These are phyloP conservation scores for Taurulus bubalis DNA, from an alignment of 2,113 vertebrate genomes.

Conservation along the genomic window DNA sequence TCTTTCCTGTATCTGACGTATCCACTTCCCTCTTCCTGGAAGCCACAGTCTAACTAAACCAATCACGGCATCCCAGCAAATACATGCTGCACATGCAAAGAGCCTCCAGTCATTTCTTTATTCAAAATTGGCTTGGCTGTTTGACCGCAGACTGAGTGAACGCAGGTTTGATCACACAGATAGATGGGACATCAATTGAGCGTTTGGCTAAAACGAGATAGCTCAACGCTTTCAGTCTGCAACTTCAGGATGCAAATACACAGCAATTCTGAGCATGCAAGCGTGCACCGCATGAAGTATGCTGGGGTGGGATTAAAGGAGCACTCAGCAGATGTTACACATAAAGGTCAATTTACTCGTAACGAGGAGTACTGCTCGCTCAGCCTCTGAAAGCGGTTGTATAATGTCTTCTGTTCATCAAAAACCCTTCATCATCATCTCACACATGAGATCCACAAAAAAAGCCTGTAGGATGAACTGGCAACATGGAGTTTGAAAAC, in stretches of 20 bases:
- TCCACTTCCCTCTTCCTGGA: neutral
- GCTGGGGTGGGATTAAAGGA: neutral
- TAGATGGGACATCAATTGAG: neutral
- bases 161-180: conserved; percentile 28
- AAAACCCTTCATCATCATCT: neutral
- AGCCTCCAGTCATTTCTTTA: conserved; percentile 65
- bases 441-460: neutral
- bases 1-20: neutral
- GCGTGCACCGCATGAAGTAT: neutral
- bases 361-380: neutral
- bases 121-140: conserved; percentile 64
- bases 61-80: conserved; percentile 2
- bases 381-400: neutral
- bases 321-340: neutral
- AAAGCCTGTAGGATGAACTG: neutral
- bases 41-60: conserved; percentile 18
- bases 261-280: neutral
- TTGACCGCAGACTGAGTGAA: conserved; percentile 22
- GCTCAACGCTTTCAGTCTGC: neutral
- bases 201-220: conserved; percentile 12
- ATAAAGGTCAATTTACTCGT: neutral
- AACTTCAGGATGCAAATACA: neutral
- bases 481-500: neutral
- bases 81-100: conserved; percentile 62
- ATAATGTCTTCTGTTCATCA: neutral